Conservation (phyloP, 2,113 vertebrate genomes). For the Oenanthe oenanthe region DNA sequence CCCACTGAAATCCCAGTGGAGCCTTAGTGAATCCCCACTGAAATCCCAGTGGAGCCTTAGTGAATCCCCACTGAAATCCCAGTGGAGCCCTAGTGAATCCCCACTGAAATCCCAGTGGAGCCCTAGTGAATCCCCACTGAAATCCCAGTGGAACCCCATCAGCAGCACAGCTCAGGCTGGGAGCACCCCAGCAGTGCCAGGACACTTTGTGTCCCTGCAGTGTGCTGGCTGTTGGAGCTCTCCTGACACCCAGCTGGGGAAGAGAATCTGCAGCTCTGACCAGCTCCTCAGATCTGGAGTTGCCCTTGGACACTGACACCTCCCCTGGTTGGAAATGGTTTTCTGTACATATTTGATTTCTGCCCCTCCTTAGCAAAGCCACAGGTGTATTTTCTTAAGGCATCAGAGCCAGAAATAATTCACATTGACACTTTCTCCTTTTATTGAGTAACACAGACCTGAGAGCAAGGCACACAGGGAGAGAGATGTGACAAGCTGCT, state of each 20-base stretch:
- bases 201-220: background rate
- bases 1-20: background rate
- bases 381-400: background rate
- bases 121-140: too few relatives aligned
- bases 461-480: background rate
- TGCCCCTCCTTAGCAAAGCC: background rate
- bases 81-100: accelerated
- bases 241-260: background rate
- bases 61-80: background rate
- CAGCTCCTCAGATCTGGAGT: background rate
- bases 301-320: background rate
- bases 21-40: too few relatives aligned
- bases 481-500: background rate
- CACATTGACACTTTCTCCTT: background rate
- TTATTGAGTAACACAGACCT: background rate
- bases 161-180: background rate
- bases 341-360: background rate
- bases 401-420: background rate
- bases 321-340: background rate
- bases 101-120: accelerated
- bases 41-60: accelerated
- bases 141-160: background rate
- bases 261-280: background rate
- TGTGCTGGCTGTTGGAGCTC: background rate
- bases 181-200: background rate